Evolutionary conservation across 1,140 invertebrate species (phyloP), one percentile per base, ranked within the genome.

Genomic region (Ceratina calcarata): DNA sequence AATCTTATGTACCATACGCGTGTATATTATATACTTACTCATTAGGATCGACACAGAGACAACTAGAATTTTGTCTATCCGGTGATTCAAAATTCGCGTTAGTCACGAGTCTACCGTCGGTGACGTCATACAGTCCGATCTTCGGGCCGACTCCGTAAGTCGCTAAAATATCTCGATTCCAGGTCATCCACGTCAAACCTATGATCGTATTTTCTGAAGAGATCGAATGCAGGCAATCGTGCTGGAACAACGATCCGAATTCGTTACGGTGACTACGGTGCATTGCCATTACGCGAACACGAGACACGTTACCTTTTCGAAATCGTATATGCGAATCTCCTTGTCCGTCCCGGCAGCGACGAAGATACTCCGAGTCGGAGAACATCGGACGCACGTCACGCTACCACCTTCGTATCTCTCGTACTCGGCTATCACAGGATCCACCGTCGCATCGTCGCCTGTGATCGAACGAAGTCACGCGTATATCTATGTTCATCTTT

Each of bases 351-450:
- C 88, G 37, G 89, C 87, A 10, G 89, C 84, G 10, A 93, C 78
- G 62, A 93, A 93, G 6, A 91, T 32, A 86, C 91, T 89, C 66
- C 80, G 82, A 49, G 78, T 86, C n/a, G 88, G 90, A 7, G 91
- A 91, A 78, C 88, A 91, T 74, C 91, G 91, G 0, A 93, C 57
- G 69, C 88, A 89, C 2, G 91, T 93, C 16, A 93, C 83, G 66
- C 88, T 91, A 24, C 92, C 37, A 8, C 37, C 91, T 65, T 89
- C 88, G 27, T 91, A 89, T 51, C 89, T 90, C n/a, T 92, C 90
- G 53, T 91, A 93, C 65, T 93, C 89, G 62, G 87, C 89, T 69
- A 92, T 75, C 16, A 93, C 90, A 53, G 93, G 92, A 87, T 93
- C 93, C 20, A 90, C 85, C 15, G 92, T 81, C 13, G 81, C 84